These are phyloP conservation scores for Artibeus lituratus DNA, from an alignment of 2,797 vertebrate species.

Conservation along the genomic window DNA sequence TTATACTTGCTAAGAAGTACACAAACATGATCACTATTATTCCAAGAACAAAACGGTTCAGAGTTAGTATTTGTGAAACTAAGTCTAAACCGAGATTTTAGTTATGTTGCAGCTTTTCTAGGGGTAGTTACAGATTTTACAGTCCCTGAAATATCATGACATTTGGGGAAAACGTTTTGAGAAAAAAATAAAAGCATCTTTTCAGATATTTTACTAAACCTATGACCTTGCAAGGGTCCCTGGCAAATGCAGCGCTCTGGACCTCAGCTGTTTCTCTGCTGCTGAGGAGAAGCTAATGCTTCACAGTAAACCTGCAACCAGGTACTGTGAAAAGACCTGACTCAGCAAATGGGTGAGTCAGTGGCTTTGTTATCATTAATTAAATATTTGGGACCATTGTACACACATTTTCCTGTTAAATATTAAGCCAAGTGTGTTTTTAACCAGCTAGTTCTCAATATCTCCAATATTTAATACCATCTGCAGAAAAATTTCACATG, in stretches of 20 bases:
- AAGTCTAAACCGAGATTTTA: neutral
- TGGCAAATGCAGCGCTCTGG: too few relatives aligned
- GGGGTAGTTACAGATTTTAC: neutral
- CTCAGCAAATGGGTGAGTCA: neutral
- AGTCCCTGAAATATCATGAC: neutral
- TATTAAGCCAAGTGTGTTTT: conserved; percentile 1
- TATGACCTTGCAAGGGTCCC: neutral
- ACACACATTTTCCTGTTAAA: conserved; percentile 26
- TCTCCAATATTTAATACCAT: neutral
- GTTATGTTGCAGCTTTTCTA: neutral
- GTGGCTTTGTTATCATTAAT: conserved; percentile 14
- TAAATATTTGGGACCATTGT: neutral
- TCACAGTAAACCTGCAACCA: neutral
- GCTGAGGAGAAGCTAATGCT: too few relatives aligned
- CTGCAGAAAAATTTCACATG: neutral
- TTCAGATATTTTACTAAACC: neutral
- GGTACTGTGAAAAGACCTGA: neutral
- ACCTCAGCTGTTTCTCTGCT: neutral
- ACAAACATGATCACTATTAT: neutral
- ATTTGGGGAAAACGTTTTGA: neutral
- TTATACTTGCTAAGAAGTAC: neutral
- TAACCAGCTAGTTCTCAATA: neutral
- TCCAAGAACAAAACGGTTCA: conserved; percentile 13
- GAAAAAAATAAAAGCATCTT: neutral
- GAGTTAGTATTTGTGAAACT: neutral